phyloP scores from a whole-genome alignment of 2,888 invertebrate species.

The Pachycephus smyrnensis region DNA sequence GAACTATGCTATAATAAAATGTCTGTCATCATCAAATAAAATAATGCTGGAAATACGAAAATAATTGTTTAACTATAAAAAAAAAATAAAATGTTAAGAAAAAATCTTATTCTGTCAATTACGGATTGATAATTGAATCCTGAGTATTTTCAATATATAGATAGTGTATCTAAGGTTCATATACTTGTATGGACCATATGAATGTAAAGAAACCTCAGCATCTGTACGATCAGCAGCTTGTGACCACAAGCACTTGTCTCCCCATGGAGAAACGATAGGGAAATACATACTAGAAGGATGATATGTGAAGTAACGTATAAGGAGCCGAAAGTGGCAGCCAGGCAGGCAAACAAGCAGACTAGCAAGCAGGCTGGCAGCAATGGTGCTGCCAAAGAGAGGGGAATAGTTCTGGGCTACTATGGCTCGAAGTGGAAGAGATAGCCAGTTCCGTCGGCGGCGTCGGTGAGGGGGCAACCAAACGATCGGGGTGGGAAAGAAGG shows the following conservation, averaged over 20 bases:
- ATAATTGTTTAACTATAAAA: not conserved
- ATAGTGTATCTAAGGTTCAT: not conserved
- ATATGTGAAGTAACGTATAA: conserved; percentile 32
- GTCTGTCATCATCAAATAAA: not conserved
- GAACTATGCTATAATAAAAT: not conserved
- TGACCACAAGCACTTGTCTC: conserved; percentile 34
- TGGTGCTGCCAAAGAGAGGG: conserved; percentile 20
- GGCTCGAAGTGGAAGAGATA: conserved; percentile 57
- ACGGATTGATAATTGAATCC: not conserved
- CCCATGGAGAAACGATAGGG: conserved; percentile 15
- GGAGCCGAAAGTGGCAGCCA: conserved; percentile 4
- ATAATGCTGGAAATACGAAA: not conserved
- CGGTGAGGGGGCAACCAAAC: conserved; percentile 36
- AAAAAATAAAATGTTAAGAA: not conserved
- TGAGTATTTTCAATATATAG: not conserved
- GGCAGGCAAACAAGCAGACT: conserved; percentile 7
- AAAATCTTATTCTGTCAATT: not conserved
- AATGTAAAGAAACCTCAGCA: not conserved
- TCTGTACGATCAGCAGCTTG: conserved; percentile 26
- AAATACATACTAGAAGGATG: conserved; percentile 34
- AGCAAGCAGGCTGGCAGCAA: conserved; percentile 5
- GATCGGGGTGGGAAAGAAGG: conserved; percentile 42
- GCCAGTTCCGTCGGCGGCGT: conserved; percentile 48
- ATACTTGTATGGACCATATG: not conserved
- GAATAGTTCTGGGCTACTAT: conserved; percentile 25